A percentile compares a stretch with the other conserved stretches of the same genome.
These are phyloP conservation scores for Chaetodon trifasciatus DNA, from an alignment of 2,797 vertebrate genomes.

Conservation along the genomic window DNA sequence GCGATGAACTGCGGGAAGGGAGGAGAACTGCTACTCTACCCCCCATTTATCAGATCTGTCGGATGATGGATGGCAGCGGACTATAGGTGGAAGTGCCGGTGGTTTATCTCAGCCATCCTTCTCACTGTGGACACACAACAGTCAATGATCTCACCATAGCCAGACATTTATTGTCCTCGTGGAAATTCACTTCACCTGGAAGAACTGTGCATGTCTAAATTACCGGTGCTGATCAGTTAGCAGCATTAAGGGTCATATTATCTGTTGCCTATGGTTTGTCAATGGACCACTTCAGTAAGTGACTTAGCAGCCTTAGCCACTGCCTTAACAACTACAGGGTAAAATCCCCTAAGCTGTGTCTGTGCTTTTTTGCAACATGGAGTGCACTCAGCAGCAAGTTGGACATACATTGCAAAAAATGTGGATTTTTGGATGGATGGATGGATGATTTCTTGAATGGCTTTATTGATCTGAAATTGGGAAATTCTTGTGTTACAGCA, in stretches of 20 bases:
- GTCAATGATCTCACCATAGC: constrained; percentile 55
- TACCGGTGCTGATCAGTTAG: neutral
- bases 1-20: constrained; percentile 59
- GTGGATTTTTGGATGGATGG: no score
- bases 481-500: no score
- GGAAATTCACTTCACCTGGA: constrained; percentile 44
- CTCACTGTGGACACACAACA: constrained; percentile 54
- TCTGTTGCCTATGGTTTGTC: neutral
- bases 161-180: constrained; percentile 45
- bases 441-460: no score
- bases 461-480: no score
- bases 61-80: constrained; percentile 71
- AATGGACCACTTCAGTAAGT: neutral
- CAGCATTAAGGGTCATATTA: constrained; percentile 1
- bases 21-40: constrained; percentile 52
- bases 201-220: constrained; percentile 32
- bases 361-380: neutral
- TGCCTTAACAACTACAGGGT: neutral
- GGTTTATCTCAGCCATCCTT: constrained; percentile 74
- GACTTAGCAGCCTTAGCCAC: neutral
- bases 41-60: constrained; percentile 77
- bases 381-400: neutral
- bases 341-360: neutral
- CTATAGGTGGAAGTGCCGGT: constrained; percentile 69
- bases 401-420: neutral